Percentiles rank a stretch among this genome's conserved stretches.
Conservation (phyloP, 2,113 vertebrate species). For the Dipodomys stephensi region DNA sequence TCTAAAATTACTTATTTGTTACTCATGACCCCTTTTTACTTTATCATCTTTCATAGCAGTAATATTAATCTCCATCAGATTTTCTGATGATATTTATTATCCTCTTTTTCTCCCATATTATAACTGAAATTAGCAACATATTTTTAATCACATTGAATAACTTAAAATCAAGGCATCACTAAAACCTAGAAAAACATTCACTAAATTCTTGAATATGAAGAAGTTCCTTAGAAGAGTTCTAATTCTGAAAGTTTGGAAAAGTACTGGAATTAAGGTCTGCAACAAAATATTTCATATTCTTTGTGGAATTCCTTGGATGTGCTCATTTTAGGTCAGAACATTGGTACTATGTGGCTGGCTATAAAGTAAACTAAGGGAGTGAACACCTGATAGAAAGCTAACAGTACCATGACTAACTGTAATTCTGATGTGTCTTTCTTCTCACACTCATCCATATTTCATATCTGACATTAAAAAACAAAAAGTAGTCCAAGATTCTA, state of each 20-base stretch:
- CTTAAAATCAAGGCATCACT: background rate
- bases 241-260: background rate
- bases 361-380: background rate
- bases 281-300: background rate
- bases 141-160: background rate
- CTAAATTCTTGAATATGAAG: background rate
- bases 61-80: background rate
- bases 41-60: background rate
- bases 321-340: background rate
- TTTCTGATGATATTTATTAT: background rate
- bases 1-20: slow-evolving; percentile 69
- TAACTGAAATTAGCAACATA: background rate
- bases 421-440: background rate
- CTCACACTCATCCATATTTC: background rate
- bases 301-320: background rate
- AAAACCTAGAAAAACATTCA: background rate
- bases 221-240: background rate
- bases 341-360: background rate
- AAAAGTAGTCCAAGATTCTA: background rate
- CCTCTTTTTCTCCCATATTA: background rate
- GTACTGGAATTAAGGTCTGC: too few species aligned
- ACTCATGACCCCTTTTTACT: slow-evolving; percentile 67
- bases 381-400: background rate
- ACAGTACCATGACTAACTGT: background rate
- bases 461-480: background rate